Evolutionary conservation across 2,113 vertebrate species (phyloP).

Genomic region (Bungarus multicinctus): DNA sequence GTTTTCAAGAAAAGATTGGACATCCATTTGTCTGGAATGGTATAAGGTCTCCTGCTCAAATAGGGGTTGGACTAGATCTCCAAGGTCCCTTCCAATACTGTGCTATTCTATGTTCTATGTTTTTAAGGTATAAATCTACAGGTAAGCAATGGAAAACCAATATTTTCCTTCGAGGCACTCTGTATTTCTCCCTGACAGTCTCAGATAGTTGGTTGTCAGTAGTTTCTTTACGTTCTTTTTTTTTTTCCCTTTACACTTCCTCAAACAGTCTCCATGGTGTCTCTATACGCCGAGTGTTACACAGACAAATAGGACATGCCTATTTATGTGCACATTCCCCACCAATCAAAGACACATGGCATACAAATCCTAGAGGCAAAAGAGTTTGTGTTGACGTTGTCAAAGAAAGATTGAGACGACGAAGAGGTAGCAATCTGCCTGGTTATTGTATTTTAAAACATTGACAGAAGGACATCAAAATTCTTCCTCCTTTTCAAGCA

Average conservation of each 20-base stretch:
- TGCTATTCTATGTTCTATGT: not conserved
- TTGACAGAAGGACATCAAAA: not conserved
- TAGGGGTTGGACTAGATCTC: too few species aligned
- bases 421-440: not conserved
- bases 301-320: not conserved
- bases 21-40: not conserved
- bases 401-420: not conserved
- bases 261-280: not conserved
- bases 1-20: not conserved
- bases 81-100: too few species aligned
- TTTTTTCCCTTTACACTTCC: not conserved
- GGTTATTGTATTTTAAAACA: not conserved
- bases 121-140: not conserved
- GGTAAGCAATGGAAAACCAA: not conserved
- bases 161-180: not conserved
- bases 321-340: not conserved
- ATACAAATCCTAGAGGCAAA: not conserved
- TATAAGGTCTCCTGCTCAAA: too few species aligned
- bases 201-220: not conserved
- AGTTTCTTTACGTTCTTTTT: not conserved
- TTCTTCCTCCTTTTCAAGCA: fast-evolving
- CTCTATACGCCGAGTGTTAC: not conserved
- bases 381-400: not conserved
- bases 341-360: too few species aligned
- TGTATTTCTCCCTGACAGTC: not conserved